Base-by-base conservation (phyloP, 1,140 invertebrate genomes). In the Drosophila sproati region DNA sequence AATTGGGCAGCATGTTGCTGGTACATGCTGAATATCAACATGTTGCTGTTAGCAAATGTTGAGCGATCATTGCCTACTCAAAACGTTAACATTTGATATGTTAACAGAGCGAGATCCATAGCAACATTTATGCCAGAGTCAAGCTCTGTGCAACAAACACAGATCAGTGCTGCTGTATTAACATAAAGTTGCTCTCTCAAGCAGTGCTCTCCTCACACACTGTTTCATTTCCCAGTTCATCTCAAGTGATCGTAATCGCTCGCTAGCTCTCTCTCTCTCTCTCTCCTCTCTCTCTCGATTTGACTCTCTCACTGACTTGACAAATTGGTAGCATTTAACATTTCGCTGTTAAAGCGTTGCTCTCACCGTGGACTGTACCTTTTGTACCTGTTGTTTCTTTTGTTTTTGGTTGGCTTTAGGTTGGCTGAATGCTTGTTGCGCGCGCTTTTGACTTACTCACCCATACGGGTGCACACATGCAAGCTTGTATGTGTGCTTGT, bases 341-440 rank as follows among this genome's bases (percentile, higher is more conserved):
- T 5, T 2, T 31, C 54, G 3, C 64, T 67, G 54, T 67, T 45
- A 47, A 37, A 8, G 12, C 10, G 4, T 37, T 75, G 76, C 66
- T 62, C 34, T 8, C 61, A 66, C 60, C 67, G 85, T 67, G 77
- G 85, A 88, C 83, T 88, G 83, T 88, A 87, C 83, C 83, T 80
- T 87, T 88, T 88, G 80, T 77, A 80, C 80, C 85, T 88, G 83
- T 89, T 88, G 80, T 79, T 72, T 60, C 61, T 64, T 59, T 67
- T 43, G 80, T 37, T 63, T 78, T 43, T 82, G 63, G 66, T 61
- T 80, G 70, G 75, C 70, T 74, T 86, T 85, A 20, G 20, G 20
- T 20, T 20, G 20, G 20, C 81, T 82, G 68, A 77, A 82, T 89
- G 80, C 85, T 80, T 80, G 80, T 83, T 80, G 64, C 83, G 83